Evolutionary conservation across 1,140 invertebrate species (phyloP).

Genomic region (Leptinotarsa lineolata): DNA sequence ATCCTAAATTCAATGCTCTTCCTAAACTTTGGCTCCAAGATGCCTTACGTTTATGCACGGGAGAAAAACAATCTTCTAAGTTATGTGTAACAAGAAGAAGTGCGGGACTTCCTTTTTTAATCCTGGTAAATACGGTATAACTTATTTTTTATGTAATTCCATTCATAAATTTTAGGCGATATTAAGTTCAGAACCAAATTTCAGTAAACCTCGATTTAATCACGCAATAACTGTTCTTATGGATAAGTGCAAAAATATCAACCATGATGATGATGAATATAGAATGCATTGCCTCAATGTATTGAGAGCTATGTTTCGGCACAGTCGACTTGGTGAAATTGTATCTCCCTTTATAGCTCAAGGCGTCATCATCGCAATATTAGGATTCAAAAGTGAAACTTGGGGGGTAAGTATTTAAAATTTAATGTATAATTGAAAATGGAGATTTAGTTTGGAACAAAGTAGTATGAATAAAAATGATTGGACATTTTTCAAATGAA

Average conservation of each 20-base stretch:
- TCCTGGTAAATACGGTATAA: constrained; percentile 28
- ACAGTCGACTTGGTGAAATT: constrained; percentile 74
- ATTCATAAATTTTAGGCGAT: constrained; percentile 63
- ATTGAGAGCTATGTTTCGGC: constrained; percentile 76
- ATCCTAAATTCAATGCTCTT: constrained; percentile 33
- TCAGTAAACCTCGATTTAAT: constrained; percentile 62
- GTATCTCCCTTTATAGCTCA: constrained; percentile 73
- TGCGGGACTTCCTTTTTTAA: constrained; percentile 59
- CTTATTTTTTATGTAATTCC: background rate
- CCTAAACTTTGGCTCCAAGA: constrained; percentile 69
- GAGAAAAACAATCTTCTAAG: constrained; percentile 43
- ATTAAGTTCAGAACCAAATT: constrained; percentile 70
- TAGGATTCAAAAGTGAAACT: constrained; percentile 71
- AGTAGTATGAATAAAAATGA: too few species aligned
- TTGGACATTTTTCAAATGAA: too few species aligned
- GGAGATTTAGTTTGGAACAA: too few species aligned
- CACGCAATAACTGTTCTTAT: constrained; percentile 66
- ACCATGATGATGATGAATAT: constrained; percentile 52
- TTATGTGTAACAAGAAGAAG: constrained; percentile 85
- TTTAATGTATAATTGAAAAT: too few species aligned
- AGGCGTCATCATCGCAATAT: constrained; percentile 74
- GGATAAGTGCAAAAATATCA: constrained; percentile 52
- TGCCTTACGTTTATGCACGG: constrained; percentile 44
- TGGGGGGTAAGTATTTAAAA: constrained; percentile 70
- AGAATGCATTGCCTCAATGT: constrained; percentile 87